Evolutionary conservation across 2,797 vertebrate genomes (phyloP).

Genomic region (Eulemur mongoz): DNA sequence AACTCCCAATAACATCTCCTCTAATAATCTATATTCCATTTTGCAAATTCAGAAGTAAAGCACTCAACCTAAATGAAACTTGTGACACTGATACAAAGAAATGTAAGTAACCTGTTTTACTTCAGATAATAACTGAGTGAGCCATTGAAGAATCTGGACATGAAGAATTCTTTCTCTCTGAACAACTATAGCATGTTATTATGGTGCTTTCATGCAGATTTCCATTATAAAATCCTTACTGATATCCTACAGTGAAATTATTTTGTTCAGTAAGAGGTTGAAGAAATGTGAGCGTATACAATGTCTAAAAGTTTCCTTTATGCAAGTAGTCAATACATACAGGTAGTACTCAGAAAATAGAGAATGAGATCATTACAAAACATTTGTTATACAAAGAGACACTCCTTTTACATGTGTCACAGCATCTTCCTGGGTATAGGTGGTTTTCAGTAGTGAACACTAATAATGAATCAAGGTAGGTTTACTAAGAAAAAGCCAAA

Average conservation of each 20-base stretch:
- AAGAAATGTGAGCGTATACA: constrained; percentile 30
- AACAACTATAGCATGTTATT: not conserved
- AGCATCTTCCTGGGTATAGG: not conserved
- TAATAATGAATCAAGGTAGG: not conserved
- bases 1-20: not conserved
- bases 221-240: not conserved
- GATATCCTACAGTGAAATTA: not conserved
- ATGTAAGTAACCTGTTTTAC: not conserved
- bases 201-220: not conserved
- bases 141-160: not conserved
- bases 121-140: not conserved
- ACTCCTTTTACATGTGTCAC: not conserved
- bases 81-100: not conserved
- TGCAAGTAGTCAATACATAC: not conserved
- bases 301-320: constrained; percentile 32
- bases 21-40: not conserved
- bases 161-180: not conserved
- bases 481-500: not conserved
- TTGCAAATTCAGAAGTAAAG: not conserved
- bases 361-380: not conserved
- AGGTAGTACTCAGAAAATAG: not conserved
- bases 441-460: not conserved
- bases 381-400: not conserved
- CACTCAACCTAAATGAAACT: not conserved
- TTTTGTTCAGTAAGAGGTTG: constrained; percentile 25